Base-by-base conservation (phyloP, 2,113 vertebrate genomes). In the Epinephelus fuscoguttatus region DNA sequence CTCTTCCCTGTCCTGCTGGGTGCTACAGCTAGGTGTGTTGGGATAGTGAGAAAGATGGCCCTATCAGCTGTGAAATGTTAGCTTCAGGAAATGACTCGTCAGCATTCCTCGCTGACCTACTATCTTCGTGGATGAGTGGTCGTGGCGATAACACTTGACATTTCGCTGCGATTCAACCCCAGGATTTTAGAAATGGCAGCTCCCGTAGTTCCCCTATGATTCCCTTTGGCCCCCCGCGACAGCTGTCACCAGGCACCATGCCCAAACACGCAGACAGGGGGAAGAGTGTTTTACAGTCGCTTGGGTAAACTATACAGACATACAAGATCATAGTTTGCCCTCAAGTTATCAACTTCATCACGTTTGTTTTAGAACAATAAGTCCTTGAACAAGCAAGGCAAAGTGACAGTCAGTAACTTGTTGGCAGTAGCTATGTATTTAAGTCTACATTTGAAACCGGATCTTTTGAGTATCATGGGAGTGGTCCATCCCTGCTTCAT, bases 1-100 rank as follows among this genome's bases (percentile, higher is more conserved):
- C 80, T 82, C 73, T 84, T 59, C 23, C 59, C 85, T 63, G 78
- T 74, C 83, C 86, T 47, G 88, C 56, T 82, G 88, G 77, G 84
- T 53, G 61, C 55, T 84, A 67, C 33, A 52, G 70, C 59, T 81
- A 66, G 74, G 23, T 81, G 52, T 89, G 75, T 80, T 47, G 15
- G 76, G 61, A 60, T 79, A 40, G 52, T 84, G 13, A 17, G 18
- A 74, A 55, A 75, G n/a, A 84, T 86, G 85, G 76, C 85, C 79
- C 75, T 62, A 79, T 91, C 73, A 83, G 53, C 73, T 82, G 73
- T 70, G 37, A 61, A 33, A 67, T 62, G 75, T 76, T 80, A 52
- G 68, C 75, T 69, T 80, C 40, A 30, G 60, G 45, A 85, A 82
- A 47, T 69, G 30, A 53, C 82, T 84, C 37, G 47, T 87, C 84